Conservation (phyloP, 92 coral and sea anemone genomes). For the Porites divaricata region DNA sequence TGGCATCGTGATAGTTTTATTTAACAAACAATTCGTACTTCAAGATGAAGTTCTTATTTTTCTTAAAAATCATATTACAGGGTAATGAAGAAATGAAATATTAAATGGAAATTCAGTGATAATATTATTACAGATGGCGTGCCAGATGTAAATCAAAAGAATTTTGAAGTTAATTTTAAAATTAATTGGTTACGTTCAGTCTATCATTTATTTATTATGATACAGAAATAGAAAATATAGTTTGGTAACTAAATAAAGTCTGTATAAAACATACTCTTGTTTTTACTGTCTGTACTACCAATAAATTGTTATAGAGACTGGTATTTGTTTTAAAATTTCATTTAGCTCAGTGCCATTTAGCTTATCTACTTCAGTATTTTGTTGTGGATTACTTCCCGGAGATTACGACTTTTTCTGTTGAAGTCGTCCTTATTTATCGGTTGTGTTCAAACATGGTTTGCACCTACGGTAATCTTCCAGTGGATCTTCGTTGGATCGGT, state of each 20-base stretch:
- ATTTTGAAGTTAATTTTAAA: background rate
- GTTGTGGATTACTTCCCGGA: no score
- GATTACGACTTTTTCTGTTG: no score
- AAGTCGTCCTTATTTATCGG: no score
- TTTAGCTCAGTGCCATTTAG: no score
- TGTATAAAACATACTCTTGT: background rate
- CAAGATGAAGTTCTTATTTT: background rate
- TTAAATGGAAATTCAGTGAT: background rate
- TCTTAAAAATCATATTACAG: background rate
- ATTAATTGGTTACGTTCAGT: background rate
- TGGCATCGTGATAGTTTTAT: background rate
- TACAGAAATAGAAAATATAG: background rate
- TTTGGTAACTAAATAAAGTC: slow-evolving; percentile 13
- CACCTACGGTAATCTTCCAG: no score
- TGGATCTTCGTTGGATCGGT: no score
- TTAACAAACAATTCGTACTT: background rate
- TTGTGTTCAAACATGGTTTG: no score
- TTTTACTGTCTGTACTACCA: background rate
- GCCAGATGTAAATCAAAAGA: background rate
- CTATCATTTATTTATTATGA: slow-evolving; percentile 10
- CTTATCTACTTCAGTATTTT: no score
- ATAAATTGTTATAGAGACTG: background rate
- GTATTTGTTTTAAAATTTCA: background rate
- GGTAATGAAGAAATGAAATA: no score
- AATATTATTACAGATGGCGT: background rate